These are phyloP conservation scores for Myiotriccus ornatus DNA, from an alignment of 2,797 vertebrate genomes.

Conservation along the genomic window DNA sequence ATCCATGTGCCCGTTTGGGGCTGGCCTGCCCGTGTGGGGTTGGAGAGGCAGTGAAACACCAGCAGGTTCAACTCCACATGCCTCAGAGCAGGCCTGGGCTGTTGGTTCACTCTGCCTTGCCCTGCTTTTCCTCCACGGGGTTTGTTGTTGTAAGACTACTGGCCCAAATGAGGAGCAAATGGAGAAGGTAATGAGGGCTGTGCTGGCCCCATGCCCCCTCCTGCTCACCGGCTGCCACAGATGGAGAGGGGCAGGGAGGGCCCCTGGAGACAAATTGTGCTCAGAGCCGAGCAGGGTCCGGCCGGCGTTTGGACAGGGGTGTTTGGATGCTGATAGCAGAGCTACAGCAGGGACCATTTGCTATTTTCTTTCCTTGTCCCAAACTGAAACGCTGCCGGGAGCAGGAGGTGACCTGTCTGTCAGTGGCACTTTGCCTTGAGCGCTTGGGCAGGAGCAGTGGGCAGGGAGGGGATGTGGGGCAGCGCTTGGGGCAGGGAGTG, in stretches of 20 bases:
- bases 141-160: conserved; percentile 71
- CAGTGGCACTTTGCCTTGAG: fast-evolving
- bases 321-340: conserved; percentile 59
- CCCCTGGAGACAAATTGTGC: conserved; percentile 63
- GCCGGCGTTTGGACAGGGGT: background rate
- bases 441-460: fast-evolving
- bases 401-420: background rate
- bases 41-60: background rate
- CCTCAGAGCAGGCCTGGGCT: background rate
- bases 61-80: background rate
- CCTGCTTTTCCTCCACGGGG: background rate
- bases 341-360: conserved; percentile 62
- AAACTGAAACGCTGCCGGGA: background rate
- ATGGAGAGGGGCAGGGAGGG: conserved; percentile 32
- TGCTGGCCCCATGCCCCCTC: conserved; percentile 23
- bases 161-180: conserved; percentile 76
- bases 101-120: background rate
- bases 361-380: conserved; percentile 59
- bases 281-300: background rate
- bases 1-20: fast-evolving
- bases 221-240: background rate
- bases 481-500: background rate
- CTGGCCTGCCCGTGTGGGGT: background rate
- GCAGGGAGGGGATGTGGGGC: fast-evolving
- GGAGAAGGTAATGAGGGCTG: conserved; percentile 53